A percentile compares a stretch with the other conserved stretches of the same genome.
phyloP scores from a whole-genome alignment of 2,797 vertebrate genomes.

The Mormyrus proboscirostris region DNA sequence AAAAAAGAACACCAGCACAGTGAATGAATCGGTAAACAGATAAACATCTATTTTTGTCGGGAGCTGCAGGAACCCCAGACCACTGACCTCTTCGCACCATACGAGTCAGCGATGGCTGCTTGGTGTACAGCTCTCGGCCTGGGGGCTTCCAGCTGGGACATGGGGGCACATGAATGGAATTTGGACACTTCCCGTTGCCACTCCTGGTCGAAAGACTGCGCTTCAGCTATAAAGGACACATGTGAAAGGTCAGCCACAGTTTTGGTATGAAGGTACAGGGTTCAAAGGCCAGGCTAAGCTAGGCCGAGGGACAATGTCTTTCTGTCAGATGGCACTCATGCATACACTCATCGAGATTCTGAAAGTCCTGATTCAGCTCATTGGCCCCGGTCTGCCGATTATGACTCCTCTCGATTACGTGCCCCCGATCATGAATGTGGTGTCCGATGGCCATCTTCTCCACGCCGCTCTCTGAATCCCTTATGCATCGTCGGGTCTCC shows the following conservation, averaged over 20 bases:
- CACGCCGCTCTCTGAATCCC: constrained; percentile 82
- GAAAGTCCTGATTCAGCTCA: constrained; percentile 86
- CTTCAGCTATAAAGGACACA: constrained; percentile 67
- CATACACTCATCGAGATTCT: constrained; percentile 88
- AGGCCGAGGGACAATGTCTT: neutral
- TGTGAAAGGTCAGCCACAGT: constrained; percentile 21
- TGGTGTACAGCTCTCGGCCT: constrained; percentile 43
- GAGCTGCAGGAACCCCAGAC: neutral
- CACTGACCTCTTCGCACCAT: constrained; percentile 62
- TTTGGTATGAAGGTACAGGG: constrained; percentile 18
- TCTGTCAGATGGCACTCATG: constrained; percentile 16
- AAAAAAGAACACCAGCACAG: constrained; percentile 21
- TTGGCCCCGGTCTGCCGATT: constrained; percentile 82
- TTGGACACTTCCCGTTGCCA: constrained; percentile 76
- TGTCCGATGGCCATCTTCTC: constrained; percentile 88
- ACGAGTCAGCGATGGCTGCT: constrained; percentile 48
- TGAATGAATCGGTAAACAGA: constrained; percentile 13
- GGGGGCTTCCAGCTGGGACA: constrained; percentile 48
- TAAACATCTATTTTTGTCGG: neutral
- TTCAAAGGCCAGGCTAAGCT: neutral
- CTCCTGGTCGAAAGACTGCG: constrained; percentile 76
- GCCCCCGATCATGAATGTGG: constrained; percentile 82
- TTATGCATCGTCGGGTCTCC: constrained; percentile 75
- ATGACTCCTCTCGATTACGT: constrained; percentile 76
- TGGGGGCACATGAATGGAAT: constrained; percentile 54